phyloP scores from a whole-genome alignment of 2,113 vertebrate genomes.

The Hyperopisus bebe region DNA sequence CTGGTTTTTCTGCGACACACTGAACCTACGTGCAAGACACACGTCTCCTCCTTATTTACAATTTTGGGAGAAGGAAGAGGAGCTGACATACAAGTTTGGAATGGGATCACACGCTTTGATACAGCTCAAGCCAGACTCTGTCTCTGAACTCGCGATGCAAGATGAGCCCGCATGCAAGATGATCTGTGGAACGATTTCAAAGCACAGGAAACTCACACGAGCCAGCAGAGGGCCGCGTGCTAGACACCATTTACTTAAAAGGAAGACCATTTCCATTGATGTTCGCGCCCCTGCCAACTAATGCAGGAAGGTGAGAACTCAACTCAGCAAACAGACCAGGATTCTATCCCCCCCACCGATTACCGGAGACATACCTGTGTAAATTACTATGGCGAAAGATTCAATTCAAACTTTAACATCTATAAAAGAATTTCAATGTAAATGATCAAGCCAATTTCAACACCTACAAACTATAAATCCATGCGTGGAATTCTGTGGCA shows the following conservation, averaged over 20 bases:
- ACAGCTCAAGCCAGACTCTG: constrained; percentile 63
- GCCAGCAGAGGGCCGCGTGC: constrained; percentile 57
- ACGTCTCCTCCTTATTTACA: background rate
- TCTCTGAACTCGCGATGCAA: constrained; percentile 51
- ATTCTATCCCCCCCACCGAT: background rate
- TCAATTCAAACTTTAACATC: background rate
- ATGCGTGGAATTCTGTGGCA: background rate
- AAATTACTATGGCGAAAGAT: background rate
- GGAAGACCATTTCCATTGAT: constrained; percentile 37
- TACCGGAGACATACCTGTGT: background rate
- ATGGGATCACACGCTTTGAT: constrained; percentile 14
- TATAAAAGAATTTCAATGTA: background rate
- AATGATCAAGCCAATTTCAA: background rate
- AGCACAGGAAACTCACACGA: constrained; percentile 63
- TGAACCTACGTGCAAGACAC: background rate
- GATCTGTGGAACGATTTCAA: constrained; percentile 64
- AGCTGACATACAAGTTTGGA: constrained; percentile 19
- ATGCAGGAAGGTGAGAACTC: constrained; percentile 47
- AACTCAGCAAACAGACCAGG: background rate
- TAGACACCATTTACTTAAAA: constrained; percentile 37
- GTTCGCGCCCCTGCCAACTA: constrained; percentile 23
- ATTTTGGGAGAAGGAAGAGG: background rate
- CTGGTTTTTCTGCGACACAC: background rate
- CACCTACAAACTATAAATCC: background rate
- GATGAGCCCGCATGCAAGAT: constrained; percentile 49